Evolutionary conservation across 2,113 vertebrate species (phyloP), one percentile per base, ranked within the genome.

Genomic region (Proteles cristata): DNA sequence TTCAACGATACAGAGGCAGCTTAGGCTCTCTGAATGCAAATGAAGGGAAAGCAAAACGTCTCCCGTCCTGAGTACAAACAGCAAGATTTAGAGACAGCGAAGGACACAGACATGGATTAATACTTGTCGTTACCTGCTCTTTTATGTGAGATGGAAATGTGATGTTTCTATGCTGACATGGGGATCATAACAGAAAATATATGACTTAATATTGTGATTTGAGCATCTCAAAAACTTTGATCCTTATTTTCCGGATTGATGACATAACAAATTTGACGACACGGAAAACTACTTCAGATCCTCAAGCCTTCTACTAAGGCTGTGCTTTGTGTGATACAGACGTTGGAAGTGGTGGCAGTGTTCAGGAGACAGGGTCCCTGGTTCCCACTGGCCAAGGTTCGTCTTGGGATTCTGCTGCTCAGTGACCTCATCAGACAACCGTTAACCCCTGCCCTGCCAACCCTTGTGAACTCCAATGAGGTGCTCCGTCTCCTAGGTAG

Each of bases 301-400:
- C 12, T 2, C 45, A 16, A 23, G 61, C 19, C 89, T 90, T 86
- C 50, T 5, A 45, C 9, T 25, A 55, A 63, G 66, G 71, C 43
- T 89, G 12, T 28, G 9, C 21, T 90, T 11, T 48, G 58, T 65
- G 33, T 82, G 88, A 33, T 45, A 39, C n/a, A 74, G 31, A 63
- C 17, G 33, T 23, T 61, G 58, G 58, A 61, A 61, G 58, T 5
- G 0, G 7, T 4, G 26, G 25, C 0, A 0, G 55, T 2, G 28
- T 50, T 88, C 48, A 90, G 39, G 61, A 88, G 55, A 65, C 4
- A 4, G 0, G 12, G 31, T 7, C 50, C 43, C 73, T 87, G 43
- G 10, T 68, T 76, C 66, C 65, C 48, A 85, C 11, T 23, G 50
- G 9, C 73, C 12, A 23, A 21, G n/a, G 26, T 39, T 35, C 8